Evolutionary conservation across 2,888 invertebrate genomes (phyloP).

Genomic region (Sinodicranocentrus sp.): DNA sequence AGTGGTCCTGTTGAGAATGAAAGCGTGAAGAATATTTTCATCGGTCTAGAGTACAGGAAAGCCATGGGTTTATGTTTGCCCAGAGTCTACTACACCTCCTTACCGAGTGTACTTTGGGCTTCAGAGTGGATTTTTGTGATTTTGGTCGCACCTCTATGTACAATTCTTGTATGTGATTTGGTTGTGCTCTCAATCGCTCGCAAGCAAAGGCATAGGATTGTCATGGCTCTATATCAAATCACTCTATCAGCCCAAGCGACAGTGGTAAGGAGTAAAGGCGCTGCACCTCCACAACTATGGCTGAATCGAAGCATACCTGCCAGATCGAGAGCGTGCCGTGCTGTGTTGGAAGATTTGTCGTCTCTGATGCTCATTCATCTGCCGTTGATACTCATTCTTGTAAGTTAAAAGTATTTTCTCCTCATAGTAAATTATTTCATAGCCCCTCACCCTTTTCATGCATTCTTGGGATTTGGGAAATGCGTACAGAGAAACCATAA

Average conservation of each 20-base stretch:
- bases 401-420: slow-evolving; percentile 48
- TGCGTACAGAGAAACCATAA: too few species aligned
- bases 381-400: slow-evolving; percentile 75
- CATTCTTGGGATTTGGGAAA: background rate
- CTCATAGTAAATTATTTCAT: background rate
- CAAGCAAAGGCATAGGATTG: slow-evolving; percentile 90
- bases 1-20: slow-evolving; percentile 15
- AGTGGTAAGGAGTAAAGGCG: slow-evolving; percentile 77
- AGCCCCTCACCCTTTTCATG: background rate
- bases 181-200: slow-evolving; percentile 80
- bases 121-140: slow-evolving; percentile 76
- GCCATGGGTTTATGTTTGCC: slow-evolving; percentile 74
- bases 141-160: slow-evolving; percentile 76
- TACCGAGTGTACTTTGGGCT: slow-evolving; percentile 74
- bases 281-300: slow-evolving; percentile 74
- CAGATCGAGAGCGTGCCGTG: slow-evolving; percentile 75
- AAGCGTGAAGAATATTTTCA: background rate
- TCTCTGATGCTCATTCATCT: slow-evolving; percentile 74
- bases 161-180: slow-evolving; percentile 76
- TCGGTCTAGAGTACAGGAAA: slow-evolving; percentile 68
- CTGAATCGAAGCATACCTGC: slow-evolving; percentile 75
- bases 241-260: slow-evolving; percentile 88
- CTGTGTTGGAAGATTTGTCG: slow-evolving; percentile 75
- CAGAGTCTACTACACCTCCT: slow-evolving; percentile 72
- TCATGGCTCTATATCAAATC: slow-evolving; percentile 91